Base-by-base conservation (phyloP, 2,797 vertebrate species). In the Meriones psammophilus region DNA sequence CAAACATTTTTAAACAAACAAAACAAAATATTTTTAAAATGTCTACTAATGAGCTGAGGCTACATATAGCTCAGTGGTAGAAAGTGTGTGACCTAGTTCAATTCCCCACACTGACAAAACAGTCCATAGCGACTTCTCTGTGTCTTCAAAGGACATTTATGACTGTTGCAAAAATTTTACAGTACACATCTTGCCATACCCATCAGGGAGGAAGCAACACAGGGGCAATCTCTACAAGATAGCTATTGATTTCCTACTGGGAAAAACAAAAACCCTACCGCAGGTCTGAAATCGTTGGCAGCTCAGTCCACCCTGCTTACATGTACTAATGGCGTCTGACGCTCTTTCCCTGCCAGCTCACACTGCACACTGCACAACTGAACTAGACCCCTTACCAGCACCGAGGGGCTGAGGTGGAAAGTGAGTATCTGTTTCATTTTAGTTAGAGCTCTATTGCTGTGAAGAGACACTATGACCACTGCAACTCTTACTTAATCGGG, bases 331-430 rank as follows among this genome's bases (percentile, higher is more conserved):
- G 39, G 24, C 28, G 5, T 58, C 76, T 69, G 76, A 18, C 3
- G n/a, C 8, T 58, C 66, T 15, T 58, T 62, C 42, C 39, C 24
- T 13, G 3, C 71, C 8, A 30, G 60, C 50, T 83, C 28, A 60
- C 50, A 22, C 36, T 60, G 89, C 26, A 84, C 69, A 14, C 24
- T 9, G 3, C 78, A 6, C 30, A 64, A 26, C 56, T n/a, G 42
- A 77, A 54, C 89, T 58, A 92, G 39, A 68, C 20, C 92, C 84
- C 39, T 96, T 60, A 64, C 28, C 12, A 93, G 54, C 42, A 88
- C 42, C 20, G 12, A 26, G 26, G 62, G 12, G 60, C 78, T 12
- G 71, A 1, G 22, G 8, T 73, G 4, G 46, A 91, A 88, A n/a
- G 50, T 28, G 3, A 10, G 39, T 81, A n/a, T 56, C 56, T 54